phyloP scores from a whole-genome alignment of 2,113 vertebrate genomes.

The Phyllostomus discolor region DNA sequence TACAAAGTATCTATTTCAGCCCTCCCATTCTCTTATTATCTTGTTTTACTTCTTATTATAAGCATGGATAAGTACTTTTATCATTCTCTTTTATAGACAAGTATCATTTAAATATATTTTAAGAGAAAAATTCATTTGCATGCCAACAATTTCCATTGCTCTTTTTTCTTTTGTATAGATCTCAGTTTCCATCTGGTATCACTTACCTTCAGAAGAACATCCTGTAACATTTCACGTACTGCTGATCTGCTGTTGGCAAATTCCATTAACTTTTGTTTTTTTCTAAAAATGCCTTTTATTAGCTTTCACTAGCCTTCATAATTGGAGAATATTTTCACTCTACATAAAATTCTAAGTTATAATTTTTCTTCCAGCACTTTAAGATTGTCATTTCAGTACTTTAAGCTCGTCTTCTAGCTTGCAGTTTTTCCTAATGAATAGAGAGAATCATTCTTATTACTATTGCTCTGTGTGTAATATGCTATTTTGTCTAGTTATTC shows the following conservation, averaged over 20 bases:
- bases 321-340: not conserved
- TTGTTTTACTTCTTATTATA: not conserved
- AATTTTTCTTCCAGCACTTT: not conserved
- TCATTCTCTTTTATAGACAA: not conserved
- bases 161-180: not conserved
- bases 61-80: not conserved
- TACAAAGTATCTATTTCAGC: not conserved
- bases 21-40: not conserved
- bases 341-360: not conserved
- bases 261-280: not conserved
- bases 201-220: not conserved
- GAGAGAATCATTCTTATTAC: not conserved
- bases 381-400: not conserved
- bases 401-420: not conserved
- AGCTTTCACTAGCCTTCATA: not conserved
- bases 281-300: not conserved
- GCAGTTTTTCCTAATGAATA: not conserved
- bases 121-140: not conserved
- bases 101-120: not conserved
- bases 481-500: not conserved
- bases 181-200: not conserved
- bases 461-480: not conserved
- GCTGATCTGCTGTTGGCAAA: not conserved
- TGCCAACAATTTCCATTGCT: not conserved
- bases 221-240: not conserved